Evolutionary conservation across 2,797 vertebrate genomes (phyloP).

Genomic region (Rousettus madagascariensis): DNA sequence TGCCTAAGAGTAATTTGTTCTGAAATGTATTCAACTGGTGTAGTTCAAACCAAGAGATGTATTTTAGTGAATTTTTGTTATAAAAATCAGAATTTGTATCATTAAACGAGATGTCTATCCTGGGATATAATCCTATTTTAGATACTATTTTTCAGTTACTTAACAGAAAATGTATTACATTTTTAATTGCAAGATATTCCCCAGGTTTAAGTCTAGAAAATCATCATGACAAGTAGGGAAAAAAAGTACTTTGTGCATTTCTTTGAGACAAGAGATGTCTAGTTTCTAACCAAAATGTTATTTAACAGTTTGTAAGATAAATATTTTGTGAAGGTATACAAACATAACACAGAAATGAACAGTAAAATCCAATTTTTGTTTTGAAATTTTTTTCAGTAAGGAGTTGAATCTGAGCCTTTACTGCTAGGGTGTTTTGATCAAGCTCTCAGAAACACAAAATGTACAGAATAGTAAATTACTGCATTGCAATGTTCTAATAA

Average conservation of each 20-base stretch:
- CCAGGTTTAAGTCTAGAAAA: background rate
- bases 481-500: background rate
- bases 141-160: background rate
- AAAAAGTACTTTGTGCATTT: constrained; percentile 30
- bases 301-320: background rate
- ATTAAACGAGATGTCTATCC: background rate
- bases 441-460: background rate
- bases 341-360: background rate
- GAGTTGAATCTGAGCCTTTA: background rate
- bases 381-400: background rate
- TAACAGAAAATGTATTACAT: constrained; percentile 34
- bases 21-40: background rate
- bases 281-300: constrained; percentile 23
- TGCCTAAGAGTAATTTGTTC: background rate
- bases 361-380: constrained; percentile 32
- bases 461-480: background rate
- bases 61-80: background rate
- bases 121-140: background rate
- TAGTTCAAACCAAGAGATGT: constrained; percentile 2
- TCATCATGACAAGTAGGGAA: background rate
- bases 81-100: constrained; percentile 32
- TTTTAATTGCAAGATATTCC: background rate
- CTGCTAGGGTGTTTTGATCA: background rate
- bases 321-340: background rate
- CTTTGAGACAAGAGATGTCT: background rate